Base-by-base conservation (phyloP, 92 coral and sea anemone genomes). In the Umimayanthus kanabou region DNA sequence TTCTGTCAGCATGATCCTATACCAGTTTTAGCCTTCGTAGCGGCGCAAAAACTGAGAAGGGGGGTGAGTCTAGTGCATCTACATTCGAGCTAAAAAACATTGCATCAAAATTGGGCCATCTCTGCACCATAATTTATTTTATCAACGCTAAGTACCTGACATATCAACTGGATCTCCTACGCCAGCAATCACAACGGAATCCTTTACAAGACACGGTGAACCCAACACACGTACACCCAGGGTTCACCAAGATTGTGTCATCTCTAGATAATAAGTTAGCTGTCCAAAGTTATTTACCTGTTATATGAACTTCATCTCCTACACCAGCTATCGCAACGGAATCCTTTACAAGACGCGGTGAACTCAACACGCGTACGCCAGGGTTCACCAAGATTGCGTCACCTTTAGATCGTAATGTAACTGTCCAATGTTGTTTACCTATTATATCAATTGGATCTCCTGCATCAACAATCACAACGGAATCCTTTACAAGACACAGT, bases 81-180 rank as follows among this genome's bases (percentile, higher is more conserved):
- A 8, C 50, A 45, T 6, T 14, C 4, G 18, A 53, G 58, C 58
- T 33, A 69, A 8, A 69, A 6, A 2, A 47, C 11, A 11, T 1
- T 47, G 10, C 50, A 47, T 11, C 50, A 28, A 71, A 39, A 26
- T 2, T 26, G 75, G 3, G 58, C 4, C 58, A 26, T 5, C 9
- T 15, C 55, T 25, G 4, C 2, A 10, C 25, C 61, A 25, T 50
- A 25, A 88, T 37, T 95, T 29, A 53, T 26, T 6, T 16, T 4
- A 16, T 1, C 22, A 74, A n/a, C 11, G 20, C 53, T 13, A n/a
- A 26, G 25, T 81, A 74, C 85, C 92, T 95, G 94, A 37, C 79
- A 61, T 45, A 85, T 89, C 58, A 53, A 53, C 58, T 53, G 58
- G 20, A 53, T 14, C 20, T 53, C 58, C 20, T 1, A 53, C 58